Evolutionary conservation across 2,888 invertebrate species (phyloP).

Genomic region (Troilus luridus): DNA sequence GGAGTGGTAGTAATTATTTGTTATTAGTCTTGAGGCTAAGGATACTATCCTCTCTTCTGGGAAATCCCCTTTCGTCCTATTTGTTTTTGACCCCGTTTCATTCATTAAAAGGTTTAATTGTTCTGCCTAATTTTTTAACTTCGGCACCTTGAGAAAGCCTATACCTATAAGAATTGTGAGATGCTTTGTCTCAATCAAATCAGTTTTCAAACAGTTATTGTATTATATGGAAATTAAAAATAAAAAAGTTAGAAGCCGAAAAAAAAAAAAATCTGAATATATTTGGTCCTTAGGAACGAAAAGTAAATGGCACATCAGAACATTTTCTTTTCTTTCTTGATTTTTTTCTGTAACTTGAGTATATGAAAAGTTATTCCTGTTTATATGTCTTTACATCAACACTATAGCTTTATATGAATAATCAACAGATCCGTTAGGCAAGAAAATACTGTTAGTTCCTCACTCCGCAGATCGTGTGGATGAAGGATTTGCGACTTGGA

Average conservation of each 20-base stretch:
- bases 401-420: background rate
- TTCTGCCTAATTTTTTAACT: background rate
- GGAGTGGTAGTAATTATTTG: slow-evolving; percentile 3
- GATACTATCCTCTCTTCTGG: background rate
- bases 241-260: too few relatives aligned
- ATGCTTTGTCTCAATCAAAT: background rate
- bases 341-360: background rate
- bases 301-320: too few relatives aligned
- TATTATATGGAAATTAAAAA: too few relatives aligned
- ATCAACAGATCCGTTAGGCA: background rate
- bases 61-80: background rate
- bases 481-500: slow-evolving; percentile 3
- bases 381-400: background rate
- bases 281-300: too few relatives aligned
- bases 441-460: background rate
- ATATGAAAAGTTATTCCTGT: background rate
- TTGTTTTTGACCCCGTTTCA: slow-evolving; percentile 2
- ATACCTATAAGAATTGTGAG: too few relatives aligned
- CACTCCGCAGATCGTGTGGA: background rate
- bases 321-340: background rate
- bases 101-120: background rate
- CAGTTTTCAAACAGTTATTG: background rate
- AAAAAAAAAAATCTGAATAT: too few relatives aligned
- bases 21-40: background rate
- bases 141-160: background rate